phyloP scores from a whole-genome alignment of 1,140 invertebrate species.

The Periplaneta americana region DNA sequence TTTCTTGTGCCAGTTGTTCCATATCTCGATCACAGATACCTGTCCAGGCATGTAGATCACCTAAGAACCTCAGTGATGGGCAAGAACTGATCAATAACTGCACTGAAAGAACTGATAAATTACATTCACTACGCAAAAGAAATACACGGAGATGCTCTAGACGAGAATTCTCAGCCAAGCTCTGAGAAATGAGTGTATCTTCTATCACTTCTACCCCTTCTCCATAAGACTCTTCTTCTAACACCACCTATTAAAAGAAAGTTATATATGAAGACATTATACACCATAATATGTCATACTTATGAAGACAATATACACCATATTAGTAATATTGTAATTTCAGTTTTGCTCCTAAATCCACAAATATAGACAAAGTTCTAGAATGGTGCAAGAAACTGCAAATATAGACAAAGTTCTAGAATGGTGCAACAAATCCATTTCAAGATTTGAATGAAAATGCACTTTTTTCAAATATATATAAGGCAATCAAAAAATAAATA shows the following conservation, averaged over 20 bases:
- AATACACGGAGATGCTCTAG: neutral
- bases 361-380: neutral
- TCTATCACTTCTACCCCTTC: constrained; percentile 11
- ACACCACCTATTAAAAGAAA: constrained; percentile 1
- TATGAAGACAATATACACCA: too few relatives aligned
- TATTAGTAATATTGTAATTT: neutral
- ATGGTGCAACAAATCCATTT: neutral
- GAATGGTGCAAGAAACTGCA: neutral
- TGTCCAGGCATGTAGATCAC: constrained; percentile 3
- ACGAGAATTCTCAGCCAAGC: neutral
- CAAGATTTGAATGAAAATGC: neutral
- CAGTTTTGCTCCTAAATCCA: neutral
- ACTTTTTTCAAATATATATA: too few relatives aligned
- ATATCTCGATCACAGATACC: constrained; percentile 2
- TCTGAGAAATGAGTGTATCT: neutral
- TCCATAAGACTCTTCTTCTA: constrained; percentile 6
- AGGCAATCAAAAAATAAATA: too few relatives aligned
- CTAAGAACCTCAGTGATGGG: neutral
- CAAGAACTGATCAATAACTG: neutral
- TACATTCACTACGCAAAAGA: constrained; percentile 5
- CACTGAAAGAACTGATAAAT: neutral
- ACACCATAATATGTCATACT: too few relatives aligned
- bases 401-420: neutral
- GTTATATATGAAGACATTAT: too few relatives aligned
- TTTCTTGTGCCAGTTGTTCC: neutral